Evolutionary conservation across 2,888 invertebrate genomes (phyloP).

Genomic region (Melinaea marsaeus): DNA sequence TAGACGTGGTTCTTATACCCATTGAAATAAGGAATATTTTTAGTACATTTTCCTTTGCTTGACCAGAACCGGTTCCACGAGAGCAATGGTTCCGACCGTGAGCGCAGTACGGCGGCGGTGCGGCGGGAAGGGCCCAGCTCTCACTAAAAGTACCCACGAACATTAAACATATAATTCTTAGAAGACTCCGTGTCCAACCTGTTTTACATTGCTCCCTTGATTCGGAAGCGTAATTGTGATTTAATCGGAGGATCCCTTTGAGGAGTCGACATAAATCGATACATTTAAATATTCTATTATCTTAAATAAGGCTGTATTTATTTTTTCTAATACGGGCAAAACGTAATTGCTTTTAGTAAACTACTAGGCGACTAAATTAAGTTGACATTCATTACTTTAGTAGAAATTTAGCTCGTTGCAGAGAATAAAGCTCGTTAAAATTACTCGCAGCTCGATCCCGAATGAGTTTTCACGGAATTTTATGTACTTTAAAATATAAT

Average conservation of each 20-base stretch:
- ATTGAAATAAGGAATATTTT: conserved; percentile 17
- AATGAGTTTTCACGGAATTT: conserved; percentile 59
- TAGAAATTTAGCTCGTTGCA: conserved; percentile 48
- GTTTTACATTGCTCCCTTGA: conserved; percentile 27
- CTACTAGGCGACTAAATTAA: conserved; percentile 46
- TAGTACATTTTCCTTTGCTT: conserved; percentile 20
- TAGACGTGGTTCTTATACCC: background rate
- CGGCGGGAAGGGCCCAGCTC: conserved; percentile 52
- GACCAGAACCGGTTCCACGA: conserved; percentile 56
- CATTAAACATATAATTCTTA: conserved; percentile 59
- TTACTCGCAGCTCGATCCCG: conserved; percentile 59
- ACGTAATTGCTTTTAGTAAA: background rate
- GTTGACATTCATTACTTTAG: conserved; percentile 68
- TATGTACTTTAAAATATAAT: conserved; percentile 50
- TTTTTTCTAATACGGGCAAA: background rate
- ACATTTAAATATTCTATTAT: background rate
- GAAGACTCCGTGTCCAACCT: conserved; percentile 42
- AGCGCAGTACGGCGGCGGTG: conserved; percentile 48
- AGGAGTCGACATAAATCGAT: conserved; percentile 7
- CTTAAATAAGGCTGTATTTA: background rate
- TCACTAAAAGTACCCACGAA: conserved; percentile 73
- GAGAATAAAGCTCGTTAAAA: conserved; percentile 66
- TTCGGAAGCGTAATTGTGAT: conserved; percentile 33
- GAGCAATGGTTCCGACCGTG: conserved; percentile 56
- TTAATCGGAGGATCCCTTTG: conserved; percentile 24